Conservation (phyloP, 2,113 vertebrate genomes). For the Podarcis cretensis region DNA sequence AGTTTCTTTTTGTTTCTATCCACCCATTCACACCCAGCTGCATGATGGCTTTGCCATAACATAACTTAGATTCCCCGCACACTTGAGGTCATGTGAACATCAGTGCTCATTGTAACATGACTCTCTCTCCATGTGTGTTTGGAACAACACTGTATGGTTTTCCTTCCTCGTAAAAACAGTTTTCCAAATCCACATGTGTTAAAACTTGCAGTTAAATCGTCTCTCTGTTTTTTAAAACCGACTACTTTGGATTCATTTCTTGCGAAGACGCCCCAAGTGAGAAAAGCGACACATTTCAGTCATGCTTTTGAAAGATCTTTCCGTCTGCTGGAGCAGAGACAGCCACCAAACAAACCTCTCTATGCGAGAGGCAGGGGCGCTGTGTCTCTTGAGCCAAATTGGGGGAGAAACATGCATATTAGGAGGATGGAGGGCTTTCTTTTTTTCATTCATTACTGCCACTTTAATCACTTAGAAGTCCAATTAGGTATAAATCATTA, state of each 20-base stretch:
- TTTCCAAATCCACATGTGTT: constrained; percentile 79
- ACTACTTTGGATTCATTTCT: constrained; percentile 71
- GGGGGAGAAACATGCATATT: constrained; percentile 46
- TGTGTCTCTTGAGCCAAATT: constrained; percentile 51
- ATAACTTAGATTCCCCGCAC: neutral
- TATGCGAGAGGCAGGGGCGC: constrained; percentile 8
- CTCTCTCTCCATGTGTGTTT: constrained; percentile 35
- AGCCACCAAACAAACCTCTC: constrained; percentile 43
- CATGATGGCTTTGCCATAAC: neutral
- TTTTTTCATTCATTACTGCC: constrained; percentile 80
- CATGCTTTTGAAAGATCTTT: constrained; percentile 51
- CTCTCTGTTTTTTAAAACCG: constrained; percentile 46
- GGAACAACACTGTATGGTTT: constrained; percentile 64
- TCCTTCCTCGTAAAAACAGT: constrained; percentile 61
- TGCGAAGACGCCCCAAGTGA: constrained; percentile 73
- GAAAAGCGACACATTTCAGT: constrained; percentile 38
- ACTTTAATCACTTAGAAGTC: constrained; percentile 82
- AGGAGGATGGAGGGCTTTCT: constrained; percentile 60
- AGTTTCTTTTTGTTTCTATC: neutral
- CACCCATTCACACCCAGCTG: neutral
- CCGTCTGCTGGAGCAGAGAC: constrained; percentile 40
- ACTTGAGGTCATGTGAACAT: neutral
- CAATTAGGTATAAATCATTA: constrained; percentile 87
- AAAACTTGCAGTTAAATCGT: constrained; percentile 75
- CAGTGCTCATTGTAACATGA: constrained; percentile 48